These are phyloP conservation scores for Trissolcus basalis DNA, from an alignment of 1,140 invertebrate genomes.

Conservation along the genomic window DNA sequence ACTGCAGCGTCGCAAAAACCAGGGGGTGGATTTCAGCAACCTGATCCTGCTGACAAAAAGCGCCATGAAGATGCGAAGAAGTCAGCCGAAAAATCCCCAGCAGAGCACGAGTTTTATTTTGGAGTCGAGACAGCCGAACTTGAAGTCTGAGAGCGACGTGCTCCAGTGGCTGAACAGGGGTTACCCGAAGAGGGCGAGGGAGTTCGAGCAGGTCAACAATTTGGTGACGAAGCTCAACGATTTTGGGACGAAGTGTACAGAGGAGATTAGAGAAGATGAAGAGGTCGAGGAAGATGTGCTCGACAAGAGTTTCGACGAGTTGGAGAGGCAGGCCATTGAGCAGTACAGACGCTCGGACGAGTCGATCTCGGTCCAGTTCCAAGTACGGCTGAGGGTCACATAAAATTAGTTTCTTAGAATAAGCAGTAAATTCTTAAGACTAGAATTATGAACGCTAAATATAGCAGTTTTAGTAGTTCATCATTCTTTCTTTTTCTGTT, in stretches of 20 bases:
- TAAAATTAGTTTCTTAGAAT: no score
- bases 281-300: constrained; percentile 56
- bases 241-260: constrained; percentile 48
- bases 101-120: constrained; percentile 60
- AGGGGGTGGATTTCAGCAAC: constrained; percentile 72
- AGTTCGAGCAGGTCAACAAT: constrained; percentile 43
- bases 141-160: constrained; percentile 59
- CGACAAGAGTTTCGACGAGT: constrained; percentile 67
- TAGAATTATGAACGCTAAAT: no score
- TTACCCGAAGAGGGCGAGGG: constrained; percentile 53
- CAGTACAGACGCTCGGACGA: constrained; percentile 71
- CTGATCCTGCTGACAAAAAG: constrained; percentile 71
- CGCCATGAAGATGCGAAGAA: constrained; percentile 67
- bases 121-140: constrained; percentile 55
- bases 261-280: constrained; percentile 58
- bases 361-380: constrained; percentile 67
- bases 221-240: constrained; percentile 49
- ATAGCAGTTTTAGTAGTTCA: no score
- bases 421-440: no score
- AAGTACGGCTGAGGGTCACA: constrained; percentile 61
- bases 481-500: no score
- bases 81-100: constrained; percentile 61
- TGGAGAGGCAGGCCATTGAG: constrained; percentile 71
- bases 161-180: constrained; percentile 67
- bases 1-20: constrained; percentile 62